These are phyloP conservation scores for Galeopsomyia nigrocyanea DNA, from an alignment of 2,888 invertebrate species.

Conservation along the genomic window DNA sequence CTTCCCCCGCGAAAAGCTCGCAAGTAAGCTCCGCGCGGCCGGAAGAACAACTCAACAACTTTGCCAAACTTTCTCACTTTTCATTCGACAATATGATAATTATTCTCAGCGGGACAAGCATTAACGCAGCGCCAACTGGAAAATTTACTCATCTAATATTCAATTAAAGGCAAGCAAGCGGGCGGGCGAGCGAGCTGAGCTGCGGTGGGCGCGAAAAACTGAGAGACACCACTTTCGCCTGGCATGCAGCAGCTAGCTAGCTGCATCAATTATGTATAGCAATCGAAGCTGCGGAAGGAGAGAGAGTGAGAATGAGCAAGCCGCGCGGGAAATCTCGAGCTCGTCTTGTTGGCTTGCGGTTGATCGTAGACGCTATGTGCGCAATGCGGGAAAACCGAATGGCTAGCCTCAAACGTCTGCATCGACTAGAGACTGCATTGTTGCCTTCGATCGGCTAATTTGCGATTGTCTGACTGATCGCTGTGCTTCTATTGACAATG, in stretches of 20 bases:
- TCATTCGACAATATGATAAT: slow-evolving; percentile 28
- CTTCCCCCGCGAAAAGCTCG: no score
- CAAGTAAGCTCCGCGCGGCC: no score
- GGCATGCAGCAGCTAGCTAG: background rate
- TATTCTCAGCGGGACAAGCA: slow-evolving; percentile 4
- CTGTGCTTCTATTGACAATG: no score
- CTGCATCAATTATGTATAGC: slow-evolving; percentile 32
- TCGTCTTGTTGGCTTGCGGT: slow-evolving; percentile 18
- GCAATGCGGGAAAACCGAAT: background rate
- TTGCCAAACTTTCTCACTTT: slow-evolving; percentile 14
- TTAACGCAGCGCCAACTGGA: background rate
- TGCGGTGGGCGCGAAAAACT: slow-evolving; percentile 4
- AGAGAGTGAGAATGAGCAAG: no score
- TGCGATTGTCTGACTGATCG: no score
- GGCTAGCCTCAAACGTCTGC: no score
- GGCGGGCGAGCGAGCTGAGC: no score
- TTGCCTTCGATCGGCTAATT: no score
- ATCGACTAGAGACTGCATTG: no score
- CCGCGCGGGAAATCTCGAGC: slow-evolving; percentile 21
- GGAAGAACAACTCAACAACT: no score
- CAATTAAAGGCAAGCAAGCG: slow-evolving; percentile 13
- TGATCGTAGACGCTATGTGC: slow-evolving; percentile 3
- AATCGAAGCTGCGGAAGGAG: background rate
- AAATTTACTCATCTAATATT: slow-evolving; percentile 36
- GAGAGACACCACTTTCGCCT: background rate